phyloP scores from a whole-genome alignment of 1,140 invertebrate genomes.

The Eubasilissa regina region DNA sequence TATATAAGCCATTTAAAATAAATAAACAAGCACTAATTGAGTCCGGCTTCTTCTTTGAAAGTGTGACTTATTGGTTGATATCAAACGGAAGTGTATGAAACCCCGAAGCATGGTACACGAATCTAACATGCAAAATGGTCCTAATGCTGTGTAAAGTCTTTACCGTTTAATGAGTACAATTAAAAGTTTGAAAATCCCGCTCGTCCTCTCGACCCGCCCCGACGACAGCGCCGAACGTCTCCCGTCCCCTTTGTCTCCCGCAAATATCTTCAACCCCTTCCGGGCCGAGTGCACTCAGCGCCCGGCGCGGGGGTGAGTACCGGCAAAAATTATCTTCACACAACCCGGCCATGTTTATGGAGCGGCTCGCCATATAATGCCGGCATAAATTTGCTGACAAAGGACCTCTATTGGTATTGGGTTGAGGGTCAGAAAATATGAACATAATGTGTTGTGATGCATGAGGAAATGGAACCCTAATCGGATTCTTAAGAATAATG shows the following conservation, averaged over 20 bases:
- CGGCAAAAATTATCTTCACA: conserved; percentile 50
- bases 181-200: too few species aligned
- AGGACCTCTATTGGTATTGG: conserved; percentile 14
- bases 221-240: too few species aligned
- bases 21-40: too few species aligned
- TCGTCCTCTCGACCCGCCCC: too few species aligned
- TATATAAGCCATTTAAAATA: too few species aligned
- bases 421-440: conserved; percentile 19
- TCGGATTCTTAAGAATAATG: conserved; percentile 15
- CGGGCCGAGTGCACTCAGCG: conserved; percentile 51
- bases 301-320: conserved; percentile 1
- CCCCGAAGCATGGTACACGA: too few species aligned
- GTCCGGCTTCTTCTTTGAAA: too few species aligned
- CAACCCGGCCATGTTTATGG: conserved; percentile 46
- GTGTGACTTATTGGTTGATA: too few species aligned
- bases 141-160: too few species aligned
- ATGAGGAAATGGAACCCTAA: background rate
- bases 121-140: too few species aligned
- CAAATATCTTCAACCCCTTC: conserved; percentile 23
- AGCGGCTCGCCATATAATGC: conserved; percentile 11
- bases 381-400: conserved; percentile 34
- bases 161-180: too few species aligned
- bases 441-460: conserved; percentile 23
- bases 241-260: conserved; percentile 40
- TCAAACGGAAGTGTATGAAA: too few species aligned